Evolutionary conservation across 2,888 invertebrate genomes (phyloP), one percentile per base, ranked within the genome.

Genomic region (Eupelmus urozonus): DNA sequence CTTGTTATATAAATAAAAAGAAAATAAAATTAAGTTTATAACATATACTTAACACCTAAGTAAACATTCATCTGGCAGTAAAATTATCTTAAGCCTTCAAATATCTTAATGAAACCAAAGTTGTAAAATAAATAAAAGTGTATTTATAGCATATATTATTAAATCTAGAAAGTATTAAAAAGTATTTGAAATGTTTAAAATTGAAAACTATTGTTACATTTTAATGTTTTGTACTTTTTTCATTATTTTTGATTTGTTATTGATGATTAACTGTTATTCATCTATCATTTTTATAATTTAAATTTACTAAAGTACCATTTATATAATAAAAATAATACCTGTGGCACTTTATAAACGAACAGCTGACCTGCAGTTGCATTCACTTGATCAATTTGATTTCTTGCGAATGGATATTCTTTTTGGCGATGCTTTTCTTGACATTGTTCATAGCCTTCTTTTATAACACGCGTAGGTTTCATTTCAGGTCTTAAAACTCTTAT

Each of bases 341-440:
- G 93, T 11, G 96, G 96, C 81, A 97, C 96, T 89, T 93, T 94
- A 87, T 93, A 96, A 2, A 96, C 92, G 49, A 96, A 92, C 83
- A 97, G 91, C 85, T 95, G 94, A 25, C 97, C 97, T 18, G 94
- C 94, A 1, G 94, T 94, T 57, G 96, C 96, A 80, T 95, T 94
- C 74, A 97, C 92, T 79, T 94, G 93, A 91, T 96, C 96, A 29
- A 98, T 95, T 86, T 95, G 96, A 91, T 96, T 97, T 80, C 96
- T 91, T 2, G 96, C 92, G 84, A 94, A 92, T 2, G 97, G 97
- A 74, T 60, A 92, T 91, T 34, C 34, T 20, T 78, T 91, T 91
- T 76, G 91, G 90, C 74, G 69, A 55, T 62, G 90, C 89, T 67
- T 89, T 80, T 92, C 90, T 78, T 93, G 93, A 85, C 96, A 96